phyloP scores from a whole-genome alignment of 2,113 vertebrate genomes.

The Balaeniceps rex region DNA sequence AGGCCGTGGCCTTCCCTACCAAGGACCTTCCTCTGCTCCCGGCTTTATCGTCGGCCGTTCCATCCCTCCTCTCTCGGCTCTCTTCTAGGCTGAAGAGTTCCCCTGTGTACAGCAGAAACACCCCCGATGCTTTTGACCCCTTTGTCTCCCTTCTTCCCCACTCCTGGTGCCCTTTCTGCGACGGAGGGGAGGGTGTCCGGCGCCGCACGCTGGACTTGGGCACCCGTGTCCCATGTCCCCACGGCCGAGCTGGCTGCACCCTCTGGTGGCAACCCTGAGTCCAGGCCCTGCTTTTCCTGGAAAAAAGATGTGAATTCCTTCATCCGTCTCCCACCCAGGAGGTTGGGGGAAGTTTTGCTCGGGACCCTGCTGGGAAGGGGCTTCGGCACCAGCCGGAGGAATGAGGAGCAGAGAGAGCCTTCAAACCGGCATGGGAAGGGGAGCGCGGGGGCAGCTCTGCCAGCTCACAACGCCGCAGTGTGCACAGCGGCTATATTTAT shows the following conservation, averaged over 20 bases:
- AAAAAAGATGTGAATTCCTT: neutral
- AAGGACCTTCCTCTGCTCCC: neutral
- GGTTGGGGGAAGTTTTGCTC: neutral
- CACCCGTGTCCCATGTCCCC: fast-evolving
- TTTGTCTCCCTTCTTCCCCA: neutral
- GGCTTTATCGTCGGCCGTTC: fast-evolving
- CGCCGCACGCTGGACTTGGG: neutral
- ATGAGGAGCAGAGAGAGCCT: neutral
- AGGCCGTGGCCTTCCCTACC: neutral
- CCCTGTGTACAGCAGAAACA: neutral
- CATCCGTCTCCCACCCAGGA: fast-evolving
- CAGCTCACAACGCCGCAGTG: neutral
- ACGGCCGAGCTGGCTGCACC: neutral
- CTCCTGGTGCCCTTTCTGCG: neutral
- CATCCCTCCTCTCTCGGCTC: neutral
- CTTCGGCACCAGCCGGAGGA: neutral
- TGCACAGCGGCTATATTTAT: conserved; percentile 32
- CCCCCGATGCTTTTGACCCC: no score
- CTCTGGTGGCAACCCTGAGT: neutral
- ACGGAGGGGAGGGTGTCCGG: fast-evolving
- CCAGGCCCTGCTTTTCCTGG: neutral
- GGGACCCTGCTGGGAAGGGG: neutral
- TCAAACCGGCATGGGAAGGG: neutral
- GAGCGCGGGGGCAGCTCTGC: neutral
- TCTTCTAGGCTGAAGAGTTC: neutral